Evolutionary conservation across 2,888 invertebrate species (phyloP).

Genomic region (Rutpela maculata): DNA sequence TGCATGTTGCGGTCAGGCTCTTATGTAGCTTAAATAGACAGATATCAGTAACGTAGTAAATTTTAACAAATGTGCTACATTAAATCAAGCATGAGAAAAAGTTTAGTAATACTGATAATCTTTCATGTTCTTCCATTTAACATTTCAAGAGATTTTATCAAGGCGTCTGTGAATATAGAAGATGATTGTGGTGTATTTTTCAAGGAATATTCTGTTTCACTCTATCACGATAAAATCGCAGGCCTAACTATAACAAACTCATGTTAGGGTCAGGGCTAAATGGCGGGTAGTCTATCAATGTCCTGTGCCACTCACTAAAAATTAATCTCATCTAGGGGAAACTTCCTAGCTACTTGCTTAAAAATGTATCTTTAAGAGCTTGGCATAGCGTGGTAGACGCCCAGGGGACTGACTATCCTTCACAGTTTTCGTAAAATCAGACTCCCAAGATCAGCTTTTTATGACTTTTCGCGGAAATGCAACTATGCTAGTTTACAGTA

Average conservation of each 20-base stretch:
- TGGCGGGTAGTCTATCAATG: slow-evolving; percentile 7
- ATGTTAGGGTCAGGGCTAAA: slow-evolving; percentile 4
- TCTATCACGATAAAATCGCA: background rate
- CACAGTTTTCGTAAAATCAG: background rate
- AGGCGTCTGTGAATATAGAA: background rate
- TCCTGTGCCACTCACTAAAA: background rate
- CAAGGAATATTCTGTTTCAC: background rate
- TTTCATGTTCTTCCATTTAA: slow-evolving; percentile 3
- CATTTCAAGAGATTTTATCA: background rate
- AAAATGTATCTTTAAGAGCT: background rate
- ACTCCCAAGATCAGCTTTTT: background rate
- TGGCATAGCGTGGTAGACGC: background rate
- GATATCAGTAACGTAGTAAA: background rate
- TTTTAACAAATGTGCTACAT: background rate
- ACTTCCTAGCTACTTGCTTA: background rate
- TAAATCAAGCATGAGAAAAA: background rate
- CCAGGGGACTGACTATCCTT: background rate
- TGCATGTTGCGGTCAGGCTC: too few relatives aligned
- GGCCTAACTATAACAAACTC: background rate
- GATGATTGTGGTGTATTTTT: background rate
- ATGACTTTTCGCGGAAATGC: background rate
- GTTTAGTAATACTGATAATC: slow-evolving; percentile 6
- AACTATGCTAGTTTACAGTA: too few relatives aligned
- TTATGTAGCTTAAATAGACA: background rate
- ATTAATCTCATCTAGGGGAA: background rate